These are phyloP conservation scores for Diplazon laetatorius DNA, from an alignment of 2,888 invertebrate species.

Conservation along the genomic window DNA sequence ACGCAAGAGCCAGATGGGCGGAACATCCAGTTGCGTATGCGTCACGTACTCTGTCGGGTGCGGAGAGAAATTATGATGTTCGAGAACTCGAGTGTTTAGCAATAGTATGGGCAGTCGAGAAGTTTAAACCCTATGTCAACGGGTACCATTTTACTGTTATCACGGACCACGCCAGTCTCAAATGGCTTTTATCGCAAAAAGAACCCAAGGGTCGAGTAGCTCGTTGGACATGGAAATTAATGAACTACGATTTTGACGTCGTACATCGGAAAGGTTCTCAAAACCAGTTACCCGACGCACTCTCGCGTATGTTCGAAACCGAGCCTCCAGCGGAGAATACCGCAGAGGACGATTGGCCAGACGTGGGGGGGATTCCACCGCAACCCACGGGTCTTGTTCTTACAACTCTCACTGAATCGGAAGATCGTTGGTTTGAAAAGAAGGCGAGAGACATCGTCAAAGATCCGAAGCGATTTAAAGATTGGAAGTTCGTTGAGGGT, in stretches of 20 bases:
- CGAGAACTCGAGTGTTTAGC: constrained; percentile 69
- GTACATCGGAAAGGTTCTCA: constrained; percentile 5
- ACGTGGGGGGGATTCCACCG: neutral
- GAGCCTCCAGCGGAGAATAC: neutral
- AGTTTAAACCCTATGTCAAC: constrained; percentile 68
- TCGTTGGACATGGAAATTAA: constrained; percentile 53
- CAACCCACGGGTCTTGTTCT: neutral
- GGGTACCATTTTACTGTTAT: constrained; percentile 69
- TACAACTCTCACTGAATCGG: constrained; percentile 10
- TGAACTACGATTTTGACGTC: constrained; percentile 49
- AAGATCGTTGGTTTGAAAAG: constrained; percentile 45
- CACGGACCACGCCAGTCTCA: constrained; percentile 68
- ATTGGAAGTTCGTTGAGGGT: constrained; percentile 26
- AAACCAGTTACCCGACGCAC: constrained; percentile 52
- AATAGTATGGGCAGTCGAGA: constrained; percentile 64
- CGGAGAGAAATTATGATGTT: constrained; percentile 59
- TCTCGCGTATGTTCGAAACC: constrained; percentile 59
- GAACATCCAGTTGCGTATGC: constrained; percentile 63
- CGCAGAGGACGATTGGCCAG: neutral
- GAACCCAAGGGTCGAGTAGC: constrained; percentile 60
- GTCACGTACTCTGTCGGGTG: constrained; percentile 46
- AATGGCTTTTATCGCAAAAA: constrained; percentile 67
- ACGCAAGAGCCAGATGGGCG: constrained; percentile 19
- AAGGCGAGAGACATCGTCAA: constrained; percentile 17
- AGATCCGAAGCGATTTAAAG: constrained; percentile 41